These are phyloP conservation scores for Tenthredo distinguenda DNA, from an alignment of 2,888 invertebrate genomes.

Conservation along the genomic window DNA sequence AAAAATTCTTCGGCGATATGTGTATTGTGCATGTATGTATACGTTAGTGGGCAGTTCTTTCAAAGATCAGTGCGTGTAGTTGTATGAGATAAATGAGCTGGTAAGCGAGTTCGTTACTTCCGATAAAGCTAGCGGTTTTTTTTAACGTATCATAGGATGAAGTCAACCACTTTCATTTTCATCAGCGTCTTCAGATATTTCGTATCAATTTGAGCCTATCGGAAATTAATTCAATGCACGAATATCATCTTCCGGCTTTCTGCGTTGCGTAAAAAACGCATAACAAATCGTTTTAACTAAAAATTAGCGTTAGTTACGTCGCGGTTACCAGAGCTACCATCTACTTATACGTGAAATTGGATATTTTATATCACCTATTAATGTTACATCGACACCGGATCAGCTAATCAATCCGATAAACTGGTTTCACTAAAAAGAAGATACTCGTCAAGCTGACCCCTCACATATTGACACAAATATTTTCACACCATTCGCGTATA, in stretches of 20 bases:
- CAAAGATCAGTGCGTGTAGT: background rate
- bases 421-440: constrained; percentile 18
- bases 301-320: background rate
- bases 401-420: background rate
- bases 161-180: constrained; percentile 33
- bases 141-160: background rate
- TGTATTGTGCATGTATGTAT: background rate
- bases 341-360: background rate
- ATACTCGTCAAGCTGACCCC: background rate
- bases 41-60: background rate
- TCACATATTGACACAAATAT: background rate
- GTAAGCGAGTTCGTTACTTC: constrained; percentile 32
- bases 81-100: constrained; percentile 2
- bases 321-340: background rate
- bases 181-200: background rate
- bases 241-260: constrained; percentile 46
- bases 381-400: constrained; percentile 22
- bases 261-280: constrained; percentile 15
- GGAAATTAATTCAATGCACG: constrained; percentile 43
- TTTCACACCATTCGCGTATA: background rate
- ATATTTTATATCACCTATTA: constrained; percentile 27
- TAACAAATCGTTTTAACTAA: background rate
- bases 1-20: background rate
- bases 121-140: background rate
- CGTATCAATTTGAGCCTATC: background rate